phyloP scores from a whole-genome alignment of 2,797 vertebrate genomes.

The Choloepus didactylus region DNA sequence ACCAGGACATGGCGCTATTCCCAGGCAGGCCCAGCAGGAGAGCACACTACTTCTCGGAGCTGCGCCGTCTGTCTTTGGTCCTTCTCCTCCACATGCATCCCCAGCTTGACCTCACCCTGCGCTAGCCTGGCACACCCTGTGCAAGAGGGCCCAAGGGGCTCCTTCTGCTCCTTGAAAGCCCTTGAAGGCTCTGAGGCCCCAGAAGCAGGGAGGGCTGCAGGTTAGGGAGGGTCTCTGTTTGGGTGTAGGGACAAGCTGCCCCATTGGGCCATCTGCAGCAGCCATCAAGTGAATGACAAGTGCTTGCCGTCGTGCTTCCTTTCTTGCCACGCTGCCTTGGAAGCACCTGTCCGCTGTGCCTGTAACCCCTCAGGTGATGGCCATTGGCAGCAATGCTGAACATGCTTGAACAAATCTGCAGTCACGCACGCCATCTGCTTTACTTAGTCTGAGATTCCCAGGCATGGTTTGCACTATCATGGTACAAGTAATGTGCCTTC shows the following conservation, averaged over 20 bases:
- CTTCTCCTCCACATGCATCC: background rate
- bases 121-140: background rate
- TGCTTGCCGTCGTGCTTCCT: rapidly evolving
- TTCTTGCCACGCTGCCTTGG: background rate
- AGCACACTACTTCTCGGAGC: background rate
- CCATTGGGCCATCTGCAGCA: background rate
- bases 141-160: background rate
- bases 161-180: background rate
- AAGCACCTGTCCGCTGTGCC: background rate
- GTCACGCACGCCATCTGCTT: rapidly evolving
- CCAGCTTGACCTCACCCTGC: background rate
- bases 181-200: too few species aligned
- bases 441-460: background rate
- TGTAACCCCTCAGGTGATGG: rapidly evolving
- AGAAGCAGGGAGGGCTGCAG: rapidly evolving
- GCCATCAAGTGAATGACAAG: rapidly evolving
- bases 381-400: background rate
- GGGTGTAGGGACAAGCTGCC: rapidly evolving
- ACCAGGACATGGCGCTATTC: too few species aligned
- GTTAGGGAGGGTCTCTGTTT: background rate
- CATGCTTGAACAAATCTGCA: too few species aligned
- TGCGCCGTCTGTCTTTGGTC: background rate
- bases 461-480: rapidly evolving
- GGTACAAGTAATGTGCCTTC: background rate
- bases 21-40: background rate